phyloP scores from a whole-genome alignment of 2,888 invertebrate species.

The Resseliella maxima region DNA sequence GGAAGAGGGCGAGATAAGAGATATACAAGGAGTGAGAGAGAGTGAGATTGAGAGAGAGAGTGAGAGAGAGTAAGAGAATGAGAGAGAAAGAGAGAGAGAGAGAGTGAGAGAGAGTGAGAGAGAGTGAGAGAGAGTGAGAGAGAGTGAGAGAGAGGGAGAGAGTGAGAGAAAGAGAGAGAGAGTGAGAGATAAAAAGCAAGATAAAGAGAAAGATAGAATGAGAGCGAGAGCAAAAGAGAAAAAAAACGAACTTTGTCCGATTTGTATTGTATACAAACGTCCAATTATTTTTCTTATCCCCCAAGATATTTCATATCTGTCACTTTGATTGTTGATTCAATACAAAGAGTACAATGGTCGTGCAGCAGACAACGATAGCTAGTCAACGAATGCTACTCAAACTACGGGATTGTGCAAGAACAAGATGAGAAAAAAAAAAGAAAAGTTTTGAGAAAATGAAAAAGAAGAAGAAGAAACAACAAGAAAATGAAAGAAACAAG shows the following conservation, averaged over 20 bases:
- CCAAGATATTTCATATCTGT: constrained; percentile 44
- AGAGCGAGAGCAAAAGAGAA: background rate
- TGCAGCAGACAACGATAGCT: constrained; percentile 1
- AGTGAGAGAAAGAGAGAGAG: no score
- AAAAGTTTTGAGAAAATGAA: background rate
- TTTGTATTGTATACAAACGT: constrained; percentile 44
- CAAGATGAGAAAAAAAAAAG: background rate
- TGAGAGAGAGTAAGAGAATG: background rate
- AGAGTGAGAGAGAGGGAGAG: no score
- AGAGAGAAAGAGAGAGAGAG: background rate
- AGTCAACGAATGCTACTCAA: background rate
- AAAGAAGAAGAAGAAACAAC: background rate
- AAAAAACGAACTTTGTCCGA: background rate
- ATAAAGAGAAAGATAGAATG: no score
- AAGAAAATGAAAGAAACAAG: background rate
- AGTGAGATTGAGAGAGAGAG: background rate
- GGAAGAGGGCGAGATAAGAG: no score
- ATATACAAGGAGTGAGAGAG: no score
- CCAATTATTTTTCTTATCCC: constrained; percentile 43
- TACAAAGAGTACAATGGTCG: constrained; percentile 22
- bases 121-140: background rate
- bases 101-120: no score
- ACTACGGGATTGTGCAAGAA: background rate
- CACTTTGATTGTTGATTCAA: constrained; percentile 50
- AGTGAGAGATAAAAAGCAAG: no score